Base-by-base conservation (phyloP, 2,888 invertebrate species). In the Clusia tigrina region DNA sequence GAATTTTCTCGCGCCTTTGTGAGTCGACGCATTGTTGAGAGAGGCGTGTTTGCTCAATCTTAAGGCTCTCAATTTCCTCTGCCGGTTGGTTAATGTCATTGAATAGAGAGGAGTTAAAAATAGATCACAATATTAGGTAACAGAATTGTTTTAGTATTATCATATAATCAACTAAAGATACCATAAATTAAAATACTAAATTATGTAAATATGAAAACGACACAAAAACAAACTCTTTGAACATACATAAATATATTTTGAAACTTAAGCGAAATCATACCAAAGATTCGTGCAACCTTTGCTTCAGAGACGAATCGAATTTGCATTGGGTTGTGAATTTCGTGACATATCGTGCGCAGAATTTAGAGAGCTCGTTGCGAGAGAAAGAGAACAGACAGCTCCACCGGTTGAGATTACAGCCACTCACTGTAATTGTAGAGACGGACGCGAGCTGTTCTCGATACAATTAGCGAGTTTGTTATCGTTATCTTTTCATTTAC, bases 1-100 rank as follows among this genome's bases (percentile, higher is more conserved):
- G 89, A 69, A 96, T 91, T 85, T 94, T 94, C 84, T 98, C 97
- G 76, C 95, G 89, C 74, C 95, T 90, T 78, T 93, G 92, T 68
- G 94, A 91, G 81, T 97, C 97, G 62, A 89, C 87, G 79, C 91
- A 90, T 82, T 95, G 94, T 75, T 90, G 89, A 78, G 90, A 90
- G 78, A 91, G 86, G 80, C 91, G 91, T 74, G 92, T 91, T 84
- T 92, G 92, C 75, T 90, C 87, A 84, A 93, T 91, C 84, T 84
- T 82, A 37, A 84, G 76, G 62, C 64, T 77, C 60, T 79, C 81
- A 65, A 83, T 79, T 76, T 84, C 83, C 70, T 79, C 83, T 83
- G 69, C 18, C 54, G 58, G 51, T n/a, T n/a, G n/a, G n/a, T n/a
- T n/a, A n/a, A n/a, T n/a, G n/a, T n/a, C n/a, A n/a, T n/a, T n/a